phyloP scores from a whole-genome alignment of 2,797 vertebrate species.

The Hypotaenidia philippensis region DNA sequence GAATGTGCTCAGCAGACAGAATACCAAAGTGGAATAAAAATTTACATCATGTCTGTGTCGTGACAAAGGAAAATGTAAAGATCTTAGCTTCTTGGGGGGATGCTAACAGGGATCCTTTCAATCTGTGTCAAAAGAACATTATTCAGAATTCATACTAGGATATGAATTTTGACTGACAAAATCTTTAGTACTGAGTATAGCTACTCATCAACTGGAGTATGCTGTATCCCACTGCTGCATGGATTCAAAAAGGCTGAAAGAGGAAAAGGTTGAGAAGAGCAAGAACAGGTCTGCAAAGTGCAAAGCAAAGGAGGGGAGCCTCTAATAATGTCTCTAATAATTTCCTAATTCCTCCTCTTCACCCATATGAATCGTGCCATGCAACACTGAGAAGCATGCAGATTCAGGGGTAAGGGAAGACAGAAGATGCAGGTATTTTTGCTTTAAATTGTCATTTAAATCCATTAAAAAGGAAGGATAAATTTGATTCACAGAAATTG shows the following conservation, averaged over 20 bases:
- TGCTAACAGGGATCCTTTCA: conserved; percentile 12
- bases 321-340: background rate
- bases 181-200: background rate
- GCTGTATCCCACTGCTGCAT: background rate
- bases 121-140: background rate
- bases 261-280: background rate
- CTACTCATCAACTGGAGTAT: background rate
- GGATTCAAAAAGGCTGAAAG: background rate
- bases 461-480: background rate
- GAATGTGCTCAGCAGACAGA: conserved; percentile 32
- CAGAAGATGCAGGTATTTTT: background rate
- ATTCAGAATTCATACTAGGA: background rate
- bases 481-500: background rate
- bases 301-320: background rate
- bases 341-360: background rate
- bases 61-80: conserved; percentile 23
- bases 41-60: conserved; percentile 23
- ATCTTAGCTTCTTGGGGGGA: background rate
- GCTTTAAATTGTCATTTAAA: background rate
- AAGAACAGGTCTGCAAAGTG: background rate
- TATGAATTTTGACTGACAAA: background rate
- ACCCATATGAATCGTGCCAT: background rate
- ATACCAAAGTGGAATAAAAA: background rate
- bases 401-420: background rate
- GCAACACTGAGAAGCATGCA: background rate